Base-by-base conservation (phyloP, 1,140 invertebrate genomes). In the Scaptomyza hsui region DNA sequence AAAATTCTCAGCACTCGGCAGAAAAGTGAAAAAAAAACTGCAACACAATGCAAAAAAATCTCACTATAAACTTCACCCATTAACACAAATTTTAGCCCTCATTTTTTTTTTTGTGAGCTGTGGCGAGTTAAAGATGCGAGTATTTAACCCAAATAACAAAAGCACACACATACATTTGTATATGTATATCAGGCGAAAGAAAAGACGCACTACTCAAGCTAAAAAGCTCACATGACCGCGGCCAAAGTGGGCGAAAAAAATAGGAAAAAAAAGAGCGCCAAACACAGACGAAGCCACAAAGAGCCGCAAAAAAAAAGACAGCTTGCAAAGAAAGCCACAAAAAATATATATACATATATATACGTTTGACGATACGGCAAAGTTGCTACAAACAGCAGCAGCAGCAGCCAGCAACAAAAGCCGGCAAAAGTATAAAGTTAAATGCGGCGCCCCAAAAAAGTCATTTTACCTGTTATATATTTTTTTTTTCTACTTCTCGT, bases 11-110 rank as follows among this genome's bases (percentile, higher is more conserved):
- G 12, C 5, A 15, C 12, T n/a, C 0, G 13, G 18, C 3, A 39
- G 19, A 53, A 37, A 45, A 47, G 16, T 1, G 32, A 53, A n/a
- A 37, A 61, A 37, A 24, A 63, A 19, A 35, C 4, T 47, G 59
- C 64, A 62, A 49, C 48, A 51, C 52, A 45, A 47, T 55, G 52
- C 62, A 39, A 63, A 59, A 79, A 69, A n/a, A n/a, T n/a, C n/a
- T 56, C 57, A 42, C n/a, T 72, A 77, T 82, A 82, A 82, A 82
- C 79, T 82, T 82, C 79, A 82, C 79, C 79, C 72, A 82, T 83
- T 82, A 83, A 82, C 79, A 82, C 79, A 83, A 7, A 57, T 83
- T 82, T 78, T 13, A 24, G 63, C 60, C 63, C 78, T 67, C 53
- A 55, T 64, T 26, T 49, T 21, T 15, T n/a, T 35, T 15, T 45